phyloP scores from a whole-genome alignment of 2,113 vertebrate species.

The Casuarius casuarius region DNA sequence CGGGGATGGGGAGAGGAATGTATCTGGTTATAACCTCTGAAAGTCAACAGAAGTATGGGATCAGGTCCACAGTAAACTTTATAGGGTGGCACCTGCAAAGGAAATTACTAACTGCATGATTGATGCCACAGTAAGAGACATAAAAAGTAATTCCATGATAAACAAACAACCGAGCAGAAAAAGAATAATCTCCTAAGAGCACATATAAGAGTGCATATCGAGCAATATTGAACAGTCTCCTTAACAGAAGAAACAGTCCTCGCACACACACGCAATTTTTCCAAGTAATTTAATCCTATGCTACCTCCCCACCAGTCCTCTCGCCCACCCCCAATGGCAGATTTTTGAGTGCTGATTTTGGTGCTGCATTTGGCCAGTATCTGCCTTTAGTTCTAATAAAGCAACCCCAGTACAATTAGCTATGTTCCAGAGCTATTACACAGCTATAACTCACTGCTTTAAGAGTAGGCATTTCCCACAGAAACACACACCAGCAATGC shows the following conservation, averaged over 20 bases:
- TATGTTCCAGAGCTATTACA: not conserved
- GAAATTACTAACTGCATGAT: conserved; percentile 54
- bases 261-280: not conserved
- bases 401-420: not conserved
- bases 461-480: not conserved
- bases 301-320: not conserved
- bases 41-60: conserved; percentile 54
- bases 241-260: not conserved
- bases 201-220: not conserved
- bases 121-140: conserved; percentile 58
- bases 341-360: not conserved
- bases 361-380: not conserved
- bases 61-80: conserved; percentile 52
- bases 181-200: not conserved
- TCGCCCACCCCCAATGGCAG: accelerated
- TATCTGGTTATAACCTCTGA: conserved; percentile 14
- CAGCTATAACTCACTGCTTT: not conserved
- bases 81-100: conserved; percentile 43
- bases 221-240: accelerated
- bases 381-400: not conserved
- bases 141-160: conserved; percentile 53
- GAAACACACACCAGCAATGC: not conserved
- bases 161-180: conserved; percentile 7
- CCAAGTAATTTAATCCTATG: not conserved
- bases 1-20: not conserved